phyloP scores from a whole-genome alignment of 2,888 invertebrate species.

The Pollenia griseotomentosa region DNA sequence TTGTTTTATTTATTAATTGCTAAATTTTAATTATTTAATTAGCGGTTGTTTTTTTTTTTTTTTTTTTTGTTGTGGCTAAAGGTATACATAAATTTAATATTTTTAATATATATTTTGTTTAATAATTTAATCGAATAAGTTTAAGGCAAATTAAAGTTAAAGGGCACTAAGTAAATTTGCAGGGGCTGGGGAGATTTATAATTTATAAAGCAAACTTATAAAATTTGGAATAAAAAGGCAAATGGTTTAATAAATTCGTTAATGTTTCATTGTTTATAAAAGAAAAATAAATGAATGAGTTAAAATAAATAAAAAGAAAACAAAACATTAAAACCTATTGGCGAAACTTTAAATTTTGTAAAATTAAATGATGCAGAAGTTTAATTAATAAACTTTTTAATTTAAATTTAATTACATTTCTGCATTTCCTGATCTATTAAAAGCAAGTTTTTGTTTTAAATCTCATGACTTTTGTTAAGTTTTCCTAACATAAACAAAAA shows the following conservation, averaged over 20 bases:
- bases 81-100: conserved; percentile 62
- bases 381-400: neutral
- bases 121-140: conserved; percentile 66
- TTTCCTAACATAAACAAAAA: no score
- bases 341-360: neutral
- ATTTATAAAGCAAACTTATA: conserved; percentile 69
- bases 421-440: neutral
- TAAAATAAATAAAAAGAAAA: conserved; percentile 17
- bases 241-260: conserved; percentile 75
- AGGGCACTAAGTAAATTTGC: conserved; percentile 79
- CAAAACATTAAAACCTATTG: neutral
- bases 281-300: conserved; percentile 24
- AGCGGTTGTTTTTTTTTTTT: conserved; percentile 8
- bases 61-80: conserved; percentile 47
- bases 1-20: conserved; percentile 39
- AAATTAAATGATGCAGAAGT: neutral
- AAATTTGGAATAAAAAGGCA: conserved; percentile 61
- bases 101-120: conserved; percentile 62
- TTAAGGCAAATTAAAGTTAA: conserved; percentile 81
- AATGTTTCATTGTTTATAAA: conserved; percentile 53
- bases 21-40: conserved; percentile 48
- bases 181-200: conserved; percentile 4
- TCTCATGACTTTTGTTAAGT: no score
- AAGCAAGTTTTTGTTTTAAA: no score
- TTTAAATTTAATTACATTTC: neutral